Percentiles rank a stretch among this genome's conserved stretches.
These are phyloP conservation scores for Ceryle rudis DNA, from an alignment of 2,797 vertebrate genomes.

Conservation along the genomic window DNA sequence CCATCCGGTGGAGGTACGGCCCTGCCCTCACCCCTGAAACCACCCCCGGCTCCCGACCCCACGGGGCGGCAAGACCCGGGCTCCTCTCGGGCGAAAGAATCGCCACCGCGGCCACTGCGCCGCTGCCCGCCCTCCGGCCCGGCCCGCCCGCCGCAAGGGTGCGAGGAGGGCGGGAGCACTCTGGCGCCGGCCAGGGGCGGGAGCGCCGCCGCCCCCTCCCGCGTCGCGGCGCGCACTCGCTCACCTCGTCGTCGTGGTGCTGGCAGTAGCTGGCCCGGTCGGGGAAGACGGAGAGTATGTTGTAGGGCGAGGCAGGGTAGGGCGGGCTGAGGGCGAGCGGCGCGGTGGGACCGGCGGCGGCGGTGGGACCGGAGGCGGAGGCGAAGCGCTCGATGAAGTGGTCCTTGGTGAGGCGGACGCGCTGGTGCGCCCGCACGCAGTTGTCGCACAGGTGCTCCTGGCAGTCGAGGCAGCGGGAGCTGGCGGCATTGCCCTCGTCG, in stretches of 20 bases:
- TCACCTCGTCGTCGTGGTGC: constrained; percentile 91
- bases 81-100: not conserved
- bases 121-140: not conserved
- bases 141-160: not conserved
- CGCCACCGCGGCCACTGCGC: too few species aligned
- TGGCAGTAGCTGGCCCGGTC: constrained; percentile 91
- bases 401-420: constrained; percentile 93
- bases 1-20: not conserved
- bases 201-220: not conserved
- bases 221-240: not conserved
- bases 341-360: constrained; percentile 48
- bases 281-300: constrained; percentile 88
- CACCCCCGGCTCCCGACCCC: too few species aligned
- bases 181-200: too few species aligned
- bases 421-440: constrained; percentile 92
- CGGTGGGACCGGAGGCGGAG: constrained; percentile 59
- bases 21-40: not conserved
- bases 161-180: not conserved
- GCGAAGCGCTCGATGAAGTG: constrained; percentile 91
- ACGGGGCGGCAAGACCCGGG: too few species aligned
- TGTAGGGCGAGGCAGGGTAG: constrained; percentile 85
- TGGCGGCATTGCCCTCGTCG: constrained; percentile 90
- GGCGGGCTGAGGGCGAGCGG: constrained; percentile 48
- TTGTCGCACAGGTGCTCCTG: constrained; percentile 94
- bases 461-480: constrained; percentile 93